Evolutionary conservation across 2,888 invertebrate genomes (phyloP), one percentile per base, ranked within the genome.

Genomic region (Girardia tigrina): DNA sequence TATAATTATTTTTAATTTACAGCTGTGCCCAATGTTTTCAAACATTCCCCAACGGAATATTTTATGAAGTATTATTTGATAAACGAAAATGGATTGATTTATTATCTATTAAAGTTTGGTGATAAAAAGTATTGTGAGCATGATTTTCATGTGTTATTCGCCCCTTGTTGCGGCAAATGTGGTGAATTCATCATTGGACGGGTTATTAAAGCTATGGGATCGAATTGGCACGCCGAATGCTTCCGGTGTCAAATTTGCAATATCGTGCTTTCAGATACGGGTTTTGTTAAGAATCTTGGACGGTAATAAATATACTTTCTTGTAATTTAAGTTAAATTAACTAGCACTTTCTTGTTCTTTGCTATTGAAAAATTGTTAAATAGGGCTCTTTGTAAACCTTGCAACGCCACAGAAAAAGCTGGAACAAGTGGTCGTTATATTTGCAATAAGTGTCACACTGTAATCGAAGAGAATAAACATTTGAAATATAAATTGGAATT

Each of bases 121-220:
- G 95, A 94, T 0, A 88, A 98, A 79, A 98, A 97, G 85, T 99
- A 99, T 84, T 99, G 98, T 82, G 95, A 97, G 85, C 91, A 94
- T 83, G 97, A 98, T 85, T 98, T 98, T 83, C 95, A 98, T 85
- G 94, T 94, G 26, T 86, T 94, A 6, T 94, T 93, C 86, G 91
- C 94, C 73, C 91, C 98, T 73, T 90, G 93, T 86, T 91, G 90
- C 82, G 87, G 86, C 36, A 86, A 86, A 81, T 92, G 92, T 85
- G 90, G 90, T 27, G 94, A 94, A 85, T 98, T 98, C 84, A 92
- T 98, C 77, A 93, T 97, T 82, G 98, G 98, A 0, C 89, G 98
- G 77, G 98, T 99, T 71, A 98, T 99, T 83, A 98, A 98, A 85
- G 98, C 98, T 0, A 95, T 98, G 94, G 94, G 95, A 82, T 89